Evolutionary conservation across 2,888 invertebrate genomes (phyloP), one percentile per base, ranked within the genome.

Genomic region (Micropterix aruncella): DNA sequence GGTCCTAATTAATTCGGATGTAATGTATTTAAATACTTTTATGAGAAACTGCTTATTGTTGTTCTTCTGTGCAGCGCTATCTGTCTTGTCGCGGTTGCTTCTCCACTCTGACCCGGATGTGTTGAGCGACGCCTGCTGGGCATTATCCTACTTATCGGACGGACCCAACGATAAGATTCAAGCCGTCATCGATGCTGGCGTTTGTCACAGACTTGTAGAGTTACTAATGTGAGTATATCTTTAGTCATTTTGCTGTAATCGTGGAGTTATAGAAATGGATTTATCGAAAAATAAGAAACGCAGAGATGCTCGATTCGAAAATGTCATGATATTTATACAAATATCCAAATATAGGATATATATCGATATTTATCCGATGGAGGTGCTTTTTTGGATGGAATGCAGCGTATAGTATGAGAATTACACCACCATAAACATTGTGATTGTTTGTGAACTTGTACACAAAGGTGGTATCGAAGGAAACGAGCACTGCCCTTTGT

Each of bases 91-190:
- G 3, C 79, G 86, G 41, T 73, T 96, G 42, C 69, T 97, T 47
- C 89, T 88, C 63, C 89, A 93, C 60, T 73, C 76, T 4, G 95
- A 96, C 63, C 71, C 81, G 1, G 95, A 95, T 61, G 90, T 95
- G 2, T 65, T 95, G 41, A 84, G 91, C 47, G 96, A 97, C 64
- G 83, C 95, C 3, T 95, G 94, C 62, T 97, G 96, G 96, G 94
- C 96, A 16, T 76, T 97, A 37, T 93, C 94, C 44, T 96, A 97
- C 62, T 66, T 97, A 45, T 90, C 91, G 1, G 96, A 97, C 61
- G 96, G 96, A 41, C 92, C 94, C 38, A 94, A 96, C 63, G 93
- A 96, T 54, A 95, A 94, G 70, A 96, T 97, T 55, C 95, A 95
- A 70, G 89, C 91, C 27, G 95, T 96, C 42, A 92, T 97, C 51